Percentiles rank a stretch among this genome's conserved stretches.
phyloP scores from a whole-genome alignment of 2,113 vertebrate species.

The Typhlomys cinereus region DNA sequence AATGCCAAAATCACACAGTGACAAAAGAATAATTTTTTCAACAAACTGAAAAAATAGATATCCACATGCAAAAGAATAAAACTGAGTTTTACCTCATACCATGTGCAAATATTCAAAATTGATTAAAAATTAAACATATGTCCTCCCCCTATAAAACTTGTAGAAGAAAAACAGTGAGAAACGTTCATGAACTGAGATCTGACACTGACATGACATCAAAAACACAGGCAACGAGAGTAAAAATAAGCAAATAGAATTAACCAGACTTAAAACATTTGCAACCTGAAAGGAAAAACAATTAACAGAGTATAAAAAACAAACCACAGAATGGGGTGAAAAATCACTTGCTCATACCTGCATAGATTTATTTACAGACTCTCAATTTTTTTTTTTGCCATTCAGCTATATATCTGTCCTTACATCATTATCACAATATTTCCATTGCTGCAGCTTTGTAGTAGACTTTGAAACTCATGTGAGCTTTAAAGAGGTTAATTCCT shows the following conservation, averaged over 20 bases:
- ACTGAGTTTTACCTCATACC: neutral
- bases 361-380: neutral
- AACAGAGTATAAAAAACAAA: neutral
- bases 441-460: neutral
- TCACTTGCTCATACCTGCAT: neutral
- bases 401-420: neutral
- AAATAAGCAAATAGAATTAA: neutral
- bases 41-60: neutral
- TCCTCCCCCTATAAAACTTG: constrained; percentile 10
- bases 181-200: neutral
- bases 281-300: constrained; percentile 26
- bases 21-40: neutral
- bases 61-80: neutral
- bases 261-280: neutral
- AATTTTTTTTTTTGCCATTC: neutral
- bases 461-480: neutral
- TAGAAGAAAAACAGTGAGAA: neutral
- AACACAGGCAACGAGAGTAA: neutral
- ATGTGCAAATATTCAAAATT: neutral
- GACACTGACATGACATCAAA: neutral
- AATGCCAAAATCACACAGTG: neutral
- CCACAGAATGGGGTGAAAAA: neutral
- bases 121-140: neutral
- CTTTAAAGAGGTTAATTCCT: neutral
- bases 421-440: neutral